These are phyloP conservation scores for Hydriomena furcata DNA, from an alignment of 2,888 invertebrate species.

Conservation along the genomic window DNA sequence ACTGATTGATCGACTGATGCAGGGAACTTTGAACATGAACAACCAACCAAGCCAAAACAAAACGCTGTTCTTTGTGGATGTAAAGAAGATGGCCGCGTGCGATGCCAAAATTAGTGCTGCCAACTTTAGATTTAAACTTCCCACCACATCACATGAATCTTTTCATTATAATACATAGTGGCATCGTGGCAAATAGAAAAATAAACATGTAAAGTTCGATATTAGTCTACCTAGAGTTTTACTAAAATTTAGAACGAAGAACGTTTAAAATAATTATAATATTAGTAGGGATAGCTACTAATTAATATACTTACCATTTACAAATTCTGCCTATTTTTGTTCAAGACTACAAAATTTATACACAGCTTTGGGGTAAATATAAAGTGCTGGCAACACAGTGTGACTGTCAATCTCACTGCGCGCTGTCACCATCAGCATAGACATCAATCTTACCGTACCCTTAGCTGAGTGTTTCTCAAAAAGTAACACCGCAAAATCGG, in stretches of 20 bases:
- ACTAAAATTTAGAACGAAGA: too few relatives aligned
- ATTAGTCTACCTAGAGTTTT: too few relatives aligned
- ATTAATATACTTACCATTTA: too few relatives aligned
- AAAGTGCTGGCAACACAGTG: neutral
- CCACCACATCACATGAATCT: neutral
- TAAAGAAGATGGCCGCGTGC: slow-evolving; percentile 6
- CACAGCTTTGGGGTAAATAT: neutral
- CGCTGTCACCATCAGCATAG: neutral
- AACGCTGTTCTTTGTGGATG: neutral
- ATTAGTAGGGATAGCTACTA: too few relatives aligned
- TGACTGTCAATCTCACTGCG: slow-evolving; percentile 1
- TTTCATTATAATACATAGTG: too few relatives aligned
- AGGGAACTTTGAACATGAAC: slow-evolving; percentile 3
- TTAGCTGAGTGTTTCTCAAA: too few relatives aligned
- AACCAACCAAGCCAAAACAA: slow-evolving; percentile 14
- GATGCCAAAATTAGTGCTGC: neutral
- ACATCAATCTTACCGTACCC: neutral
- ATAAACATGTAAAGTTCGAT: too few relatives aligned
- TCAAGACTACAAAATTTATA: too few relatives aligned
- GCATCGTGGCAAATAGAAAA: too few relatives aligned
- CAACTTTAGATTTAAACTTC: neutral
- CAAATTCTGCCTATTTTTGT: too few relatives aligned
- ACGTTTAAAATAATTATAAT: too few relatives aligned
- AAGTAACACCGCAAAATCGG: too few relatives aligned
- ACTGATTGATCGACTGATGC: slow-evolving; percentile 28